phyloP scores from a whole-genome alignment of 92 coral and sea anemone genomes.

The Anthopleura xanthogrammica region DNA sequence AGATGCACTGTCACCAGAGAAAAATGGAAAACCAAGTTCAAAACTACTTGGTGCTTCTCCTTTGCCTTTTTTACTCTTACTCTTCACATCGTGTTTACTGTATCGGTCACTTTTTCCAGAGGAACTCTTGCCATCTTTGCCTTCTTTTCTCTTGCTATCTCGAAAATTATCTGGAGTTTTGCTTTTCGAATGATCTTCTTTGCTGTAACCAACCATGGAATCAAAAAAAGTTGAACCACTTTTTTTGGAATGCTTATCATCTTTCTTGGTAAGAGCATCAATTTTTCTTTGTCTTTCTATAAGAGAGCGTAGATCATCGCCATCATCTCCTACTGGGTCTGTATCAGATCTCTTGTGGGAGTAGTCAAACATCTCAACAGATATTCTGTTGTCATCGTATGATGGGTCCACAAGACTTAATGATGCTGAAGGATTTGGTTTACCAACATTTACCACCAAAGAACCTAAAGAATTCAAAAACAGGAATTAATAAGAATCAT shows the following conservation, averaged over 20 bases:
- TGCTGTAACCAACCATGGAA: neutral
- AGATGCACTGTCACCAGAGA: constrained; percentile 6
- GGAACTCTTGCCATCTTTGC: neutral
- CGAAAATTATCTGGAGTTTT: neutral
- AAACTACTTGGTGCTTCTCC: constrained; percentile 31
- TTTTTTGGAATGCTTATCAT: constrained; percentile 7
- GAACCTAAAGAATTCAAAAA: constrained; percentile 2
- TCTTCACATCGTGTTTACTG: neutral
- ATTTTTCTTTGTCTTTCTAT: constrained; percentile 30
- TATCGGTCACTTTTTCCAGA: constrained; percentile 11
- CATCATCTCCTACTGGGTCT: constrained; percentile 15
- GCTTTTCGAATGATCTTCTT: constrained; percentile 1
- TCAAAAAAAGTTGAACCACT: constrained; percentile 11
- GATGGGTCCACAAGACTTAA: constrained; percentile 48
- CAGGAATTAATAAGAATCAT: too few species aligned
- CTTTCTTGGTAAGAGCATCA: constrained; percentile 6
- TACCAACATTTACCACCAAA: constrained; percentile 14
- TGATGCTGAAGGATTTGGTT: neutral
- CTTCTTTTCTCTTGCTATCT: constrained; percentile 4
- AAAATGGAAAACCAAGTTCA: constrained; percentile 73
- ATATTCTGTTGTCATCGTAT: constrained; percentile 18
- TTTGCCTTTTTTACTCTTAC: constrained; percentile 2
- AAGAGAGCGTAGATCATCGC: constrained; percentile 30
- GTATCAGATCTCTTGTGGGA: constrained; percentile 23
- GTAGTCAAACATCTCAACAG: constrained; percentile 34